A percentile compares a stretch with the other conserved stretches of the same genome.
These are phyloP conservation scores for Protosalanx chinensis DNA, from an alignment of 2,797 vertebrate genomes.

Conservation along the genomic window DNA sequence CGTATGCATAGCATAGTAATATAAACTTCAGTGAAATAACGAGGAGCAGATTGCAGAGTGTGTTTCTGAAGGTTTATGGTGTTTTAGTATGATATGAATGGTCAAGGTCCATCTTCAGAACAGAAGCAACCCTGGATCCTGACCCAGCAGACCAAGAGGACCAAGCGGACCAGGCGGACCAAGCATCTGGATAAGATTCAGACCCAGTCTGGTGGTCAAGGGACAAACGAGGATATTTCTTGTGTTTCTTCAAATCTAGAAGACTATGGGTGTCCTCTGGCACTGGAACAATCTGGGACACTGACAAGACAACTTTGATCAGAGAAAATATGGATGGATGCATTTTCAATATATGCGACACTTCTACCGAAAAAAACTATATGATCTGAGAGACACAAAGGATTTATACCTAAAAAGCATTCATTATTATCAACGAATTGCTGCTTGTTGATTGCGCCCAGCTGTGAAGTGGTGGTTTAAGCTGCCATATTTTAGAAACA, in stretches of 20 bases:
- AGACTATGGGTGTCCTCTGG: slow-evolving; percentile 36
- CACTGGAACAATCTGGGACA: slow-evolving; percentile 50
- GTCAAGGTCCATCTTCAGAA: slow-evolving; percentile 68
- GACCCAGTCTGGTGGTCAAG: not conserved
- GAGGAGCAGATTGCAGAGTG: slow-evolving; percentile 13
- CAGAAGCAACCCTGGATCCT: slow-evolving; percentile 42
- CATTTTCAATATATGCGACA: slow-evolving; percentile 52
- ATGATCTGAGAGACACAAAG: slow-evolving; percentile 15
- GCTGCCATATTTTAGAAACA: not conserved
- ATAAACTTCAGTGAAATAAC: not conserved
- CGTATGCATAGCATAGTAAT: not conserved
- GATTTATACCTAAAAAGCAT: slow-evolving; percentile 13
- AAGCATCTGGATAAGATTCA: slow-evolving; percentile 49
- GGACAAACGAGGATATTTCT: slow-evolving; percentile 24
- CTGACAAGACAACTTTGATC: slow-evolving; percentile 33
- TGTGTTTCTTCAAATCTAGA: slow-evolving; percentile 9
- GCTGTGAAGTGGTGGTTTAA: not conserved
- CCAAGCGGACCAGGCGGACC: slow-evolving; percentile 46
- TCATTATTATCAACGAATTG: slow-evolving; percentile 2
- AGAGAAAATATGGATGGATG: slow-evolving; percentile 45
- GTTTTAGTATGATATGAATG: slow-evolving; percentile 65
- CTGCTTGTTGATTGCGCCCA: not conserved
- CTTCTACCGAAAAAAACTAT: slow-evolving; percentile 25
- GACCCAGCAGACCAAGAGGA: slow-evolving; percentile 38
- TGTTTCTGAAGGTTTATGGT: slow-evolving; percentile 31